Evolutionary conservation across 1,140 invertebrate genomes (phyloP), one percentile per base, ranked within the genome.

Genomic region (Hyposmocoma kahamanoa): DNA sequence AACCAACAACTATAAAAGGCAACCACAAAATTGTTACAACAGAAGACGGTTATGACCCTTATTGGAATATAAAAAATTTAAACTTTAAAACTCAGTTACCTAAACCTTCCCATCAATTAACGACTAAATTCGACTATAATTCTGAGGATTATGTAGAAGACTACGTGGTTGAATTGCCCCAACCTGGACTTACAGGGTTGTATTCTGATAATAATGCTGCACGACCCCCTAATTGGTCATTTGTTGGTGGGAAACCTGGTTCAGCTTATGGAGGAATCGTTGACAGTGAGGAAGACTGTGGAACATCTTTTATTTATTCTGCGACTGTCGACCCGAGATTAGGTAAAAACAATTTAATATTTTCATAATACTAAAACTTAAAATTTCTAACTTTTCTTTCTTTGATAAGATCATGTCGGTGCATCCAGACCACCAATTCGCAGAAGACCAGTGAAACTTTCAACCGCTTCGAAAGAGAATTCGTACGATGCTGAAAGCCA

Each of bases 51-150:
- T 64, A 71, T 22, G 81, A 85, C 46, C 81, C 81, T 11, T 83
- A 82, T 48, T 73, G 63, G 66, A 84, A 85, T 51, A 64, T 84
- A 20, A 82, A 79, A 62, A 74, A 67, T 47, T 39, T 47, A 5
- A 67, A 17, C n/a, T n/a, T 70, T 54, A 53, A 64, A 43, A 56
- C 61, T 47, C 68, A 62, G 30, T 47, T 53, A 19, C 18, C 50
- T 18, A 44, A 49, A 44, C 39, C 42, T 39, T 50, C 42, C 42
- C 53, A 46, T 17, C 26, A 60, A 46, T 51, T 51, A 15, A 28
- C 56, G 11, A 50, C 30, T 48, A 62, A 57, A 30, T 53, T 48
- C 58, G 63, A 72, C 22, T 50, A 75, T 22, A 60, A 71, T 20
- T 42, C 50, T 32, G 53, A 63, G 20, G 65, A 69, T 34, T 66